Conservation (phyloP, 2,888 invertebrate genomes). For the Melanostoma mellinum region DNA sequence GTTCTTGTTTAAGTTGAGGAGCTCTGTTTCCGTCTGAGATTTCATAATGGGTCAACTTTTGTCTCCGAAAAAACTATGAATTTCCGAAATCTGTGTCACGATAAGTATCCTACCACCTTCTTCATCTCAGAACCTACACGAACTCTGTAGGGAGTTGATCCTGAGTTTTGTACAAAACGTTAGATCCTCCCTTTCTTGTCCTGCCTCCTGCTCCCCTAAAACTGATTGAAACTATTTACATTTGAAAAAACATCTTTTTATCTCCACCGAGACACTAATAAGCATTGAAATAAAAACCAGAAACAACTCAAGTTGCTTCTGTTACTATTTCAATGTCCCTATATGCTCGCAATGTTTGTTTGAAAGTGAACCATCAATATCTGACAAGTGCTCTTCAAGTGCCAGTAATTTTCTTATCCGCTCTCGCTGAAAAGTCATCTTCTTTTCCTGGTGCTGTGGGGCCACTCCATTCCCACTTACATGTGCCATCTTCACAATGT, state of each 20-base stretch:
- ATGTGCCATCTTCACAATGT: constrained; percentile 58
- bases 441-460: constrained; percentile 23
- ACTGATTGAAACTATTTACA: constrained; percentile 25
- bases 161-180: neutral
- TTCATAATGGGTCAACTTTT: too few relatives aligned
- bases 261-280: constrained; percentile 40
- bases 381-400: constrained; percentile 71
- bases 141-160: neutral
- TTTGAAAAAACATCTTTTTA: constrained; percentile 44
- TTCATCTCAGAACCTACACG: too few relatives aligned
- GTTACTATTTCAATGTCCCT: constrained; percentile 8
- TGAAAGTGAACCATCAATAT: constrained; percentile 72
- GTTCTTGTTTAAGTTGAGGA: too few relatives aligned
- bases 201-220: neutral
- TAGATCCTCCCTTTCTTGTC: neutral
- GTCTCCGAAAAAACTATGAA: too few relatives aligned
- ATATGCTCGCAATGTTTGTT: constrained; percentile 59
- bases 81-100: too few relatives aligned
- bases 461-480: constrained; percentile 21
- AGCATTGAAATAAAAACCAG: constrained; percentile 27
- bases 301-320: constrained; percentile 28
- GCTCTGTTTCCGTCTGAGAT: too few relatives aligned
- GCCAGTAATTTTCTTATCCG: constrained; percentile 73
- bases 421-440: constrained; percentile 67
- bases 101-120: too few relatives aligned